Base-by-base conservation (phyloP, 2,797 vertebrate species). In the Ctenochaetus hawaiiensis region DNA sequence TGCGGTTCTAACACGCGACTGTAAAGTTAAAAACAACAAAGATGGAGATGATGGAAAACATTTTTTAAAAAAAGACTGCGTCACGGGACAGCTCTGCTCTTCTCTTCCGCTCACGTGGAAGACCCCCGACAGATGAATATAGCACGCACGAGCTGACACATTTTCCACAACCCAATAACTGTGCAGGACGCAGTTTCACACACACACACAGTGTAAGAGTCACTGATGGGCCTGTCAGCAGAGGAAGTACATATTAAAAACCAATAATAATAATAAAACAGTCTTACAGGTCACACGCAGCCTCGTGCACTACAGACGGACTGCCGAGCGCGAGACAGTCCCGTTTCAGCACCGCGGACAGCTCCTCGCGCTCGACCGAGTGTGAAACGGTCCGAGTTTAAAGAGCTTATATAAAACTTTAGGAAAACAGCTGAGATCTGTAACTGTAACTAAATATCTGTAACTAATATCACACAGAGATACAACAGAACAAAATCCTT, bases 321-420 rank as follows among this genome's bases (percentile, higher is more conserved):
- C 49, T 0, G n/a, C 12, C 22, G 41, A 37, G 22, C 20, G 23
- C 16, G 47, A 68, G 52, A n/a, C 54, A 47, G 23, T 11, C 12
- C 2, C 6, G 37, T 45, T 92, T 89, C 90, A 94, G 93, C 80
- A 94, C 92, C 91, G 4, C 20, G 85, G 91, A 93, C 87, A 93
- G 92, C 76, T 82, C 85, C 88, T 0, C 8, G 2, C 11, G 8
- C 10, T 2, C 45, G 4, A 30, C 44, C 43, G 5, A 9, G 2
- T 9, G 2, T 16, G n/a, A 44, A 22, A 3, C 8, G 39, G 3
- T 52, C 17, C 10, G 1, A 34, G 37, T 30, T 34, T 48, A 17
- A 41, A 20, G 43, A 45, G 48, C 23, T 11, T 22, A 1, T 26
- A 30, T 47, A 59, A 44, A 3, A 8, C 48, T 66, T 59, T 17